Evolutionary conservation across 2,113 vertebrate genomes (phyloP).

Genomic region (Pachycephala philippinensis): DNA sequence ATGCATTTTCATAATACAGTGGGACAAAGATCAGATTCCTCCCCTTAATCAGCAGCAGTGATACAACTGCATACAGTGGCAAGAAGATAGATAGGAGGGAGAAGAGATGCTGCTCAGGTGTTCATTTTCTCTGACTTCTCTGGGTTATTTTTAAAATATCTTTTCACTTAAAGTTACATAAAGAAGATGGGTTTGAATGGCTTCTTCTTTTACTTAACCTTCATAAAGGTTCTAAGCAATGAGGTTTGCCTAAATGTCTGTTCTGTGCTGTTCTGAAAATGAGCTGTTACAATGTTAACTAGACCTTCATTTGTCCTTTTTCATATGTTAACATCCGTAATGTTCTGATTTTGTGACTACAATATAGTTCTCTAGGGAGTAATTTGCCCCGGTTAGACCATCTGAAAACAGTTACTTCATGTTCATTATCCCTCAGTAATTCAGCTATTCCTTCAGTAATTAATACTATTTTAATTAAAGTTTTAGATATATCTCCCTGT

Average conservation of each 20-base stretch:
- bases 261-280: conserved; percentile 12
- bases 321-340: conserved; percentile 32
- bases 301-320: conserved; percentile 66
- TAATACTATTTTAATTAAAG: conserved; percentile 65
- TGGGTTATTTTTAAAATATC: background rate
- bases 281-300: conserved; percentile 17
- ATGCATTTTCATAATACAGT: background rate
- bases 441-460: conserved; percentile 52
- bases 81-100: background rate
- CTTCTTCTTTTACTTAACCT: background rate
- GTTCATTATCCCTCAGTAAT: conserved; percentile 7
- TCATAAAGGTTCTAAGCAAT: background rate
- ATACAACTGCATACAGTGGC: rapidly evolving
- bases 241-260: background rate
- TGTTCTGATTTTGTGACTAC: conserved; percentile 41
- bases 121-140: background rate
- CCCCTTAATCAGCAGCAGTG: background rate
- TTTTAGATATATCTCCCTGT: conserved; percentile 22
- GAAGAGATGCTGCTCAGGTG: background rate
- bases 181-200: background rate
- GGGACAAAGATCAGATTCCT: background rate
- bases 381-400: conserved; percentile 49
- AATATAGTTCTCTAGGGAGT: conserved; percentile 32
- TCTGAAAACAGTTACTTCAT: conserved; percentile 51
- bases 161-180: background rate